Base-by-base conservation (phyloP, 2,113 vertebrate genomes). In the Gallinago jamesoni region DNA sequence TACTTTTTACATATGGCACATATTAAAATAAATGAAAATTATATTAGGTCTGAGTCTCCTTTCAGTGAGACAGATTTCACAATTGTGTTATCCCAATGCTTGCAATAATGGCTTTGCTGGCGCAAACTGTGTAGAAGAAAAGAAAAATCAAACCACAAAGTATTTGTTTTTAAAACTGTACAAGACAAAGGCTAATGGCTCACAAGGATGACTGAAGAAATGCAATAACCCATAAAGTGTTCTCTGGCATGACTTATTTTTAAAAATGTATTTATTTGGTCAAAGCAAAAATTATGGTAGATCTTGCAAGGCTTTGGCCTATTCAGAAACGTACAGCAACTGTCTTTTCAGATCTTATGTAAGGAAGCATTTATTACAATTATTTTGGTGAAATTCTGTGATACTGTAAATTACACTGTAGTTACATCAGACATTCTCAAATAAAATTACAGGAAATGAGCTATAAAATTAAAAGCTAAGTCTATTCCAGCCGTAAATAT, bases 1-100 rank as follows among this genome's bases (percentile, higher is more conserved):
- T 78, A 19, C 45, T 21, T 91, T 94, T 90, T 91, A 74, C 52
- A 75, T 35, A 31, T 41, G 63, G 52, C 85, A 66, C 82, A 48
- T 78, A 77, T 89, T 84, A 87, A 96, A 91, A 94, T 67, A 92
- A 86, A 83, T 85, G 53, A 86, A 93, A 92, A 90, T 62, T 62
- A 27, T 39, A 63, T 82, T 64, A 57, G 55, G 47, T 73, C 37
- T 93, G 39, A 50, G 47, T 84, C 45, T 86, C 31, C 73, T 55
- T 81, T 74, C 88, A 80, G 45, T 57, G 85, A 77, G 72, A 55
- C 14, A 55, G 48, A 72, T 84, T 92, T 92, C 76, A 69, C 72
- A 86, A 4, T 2, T 73, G 57, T 64, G 50, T 24, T 8, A 25
- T 90, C 93, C 47, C 63, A 80, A 1, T 33, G 27, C 25, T 84